Evolutionary conservation across 2,888 invertebrate species (phyloP).

Genomic region (Drosophila ezoana): DNA sequence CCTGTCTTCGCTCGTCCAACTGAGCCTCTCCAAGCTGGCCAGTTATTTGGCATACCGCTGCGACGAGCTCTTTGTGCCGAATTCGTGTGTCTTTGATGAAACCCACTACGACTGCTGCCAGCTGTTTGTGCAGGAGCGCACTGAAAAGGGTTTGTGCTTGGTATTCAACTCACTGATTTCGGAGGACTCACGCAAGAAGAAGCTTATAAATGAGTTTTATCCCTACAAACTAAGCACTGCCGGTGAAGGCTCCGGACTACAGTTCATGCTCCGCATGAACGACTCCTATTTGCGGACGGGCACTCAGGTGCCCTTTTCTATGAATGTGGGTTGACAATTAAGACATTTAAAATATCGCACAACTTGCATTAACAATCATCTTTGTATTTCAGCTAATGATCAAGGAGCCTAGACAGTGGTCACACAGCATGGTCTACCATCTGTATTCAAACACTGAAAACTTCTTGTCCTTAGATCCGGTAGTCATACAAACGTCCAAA

Average conservation of each 20-base stretch:
- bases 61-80: slow-evolving; percentile 83
- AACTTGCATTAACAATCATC: neutral
- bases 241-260: slow-evolving; percentile 81
- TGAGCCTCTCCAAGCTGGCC: slow-evolving; percentile 67
- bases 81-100: slow-evolving; percentile 84
- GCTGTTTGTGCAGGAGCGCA: slow-evolving; percentile 84
- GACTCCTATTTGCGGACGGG: slow-evolving; percentile 41
- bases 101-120: slow-evolving; percentile 84
- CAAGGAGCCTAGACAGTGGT: slow-evolving; percentile 74
- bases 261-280: slow-evolving; percentile 63
- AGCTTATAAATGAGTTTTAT: slow-evolving; percentile 65
- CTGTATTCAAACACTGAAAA: slow-evolving; percentile 72
- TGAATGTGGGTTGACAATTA: slow-evolving; percentile 51
- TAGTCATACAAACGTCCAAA: slow-evolving; percentile 56
- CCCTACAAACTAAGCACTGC: slow-evolving; percentile 74
- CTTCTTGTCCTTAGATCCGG: slow-evolving; percentile 71
- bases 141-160: slow-evolving; percentile 84
- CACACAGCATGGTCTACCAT: slow-evolving; percentile 46
- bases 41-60: slow-evolving; percentile 81
- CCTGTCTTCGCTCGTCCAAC: slow-evolving; percentile 39
- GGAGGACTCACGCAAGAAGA: slow-evolving; percentile 70
- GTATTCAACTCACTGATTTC: slow-evolving; percentile 85
- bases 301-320: slow-evolving; percentile 39
- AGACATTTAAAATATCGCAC: neutral
- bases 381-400: slow-evolving; percentile 66